phyloP scores from a whole-genome alignment of 1,140 invertebrate species.

The Himalopsyche phryganea region DNA sequence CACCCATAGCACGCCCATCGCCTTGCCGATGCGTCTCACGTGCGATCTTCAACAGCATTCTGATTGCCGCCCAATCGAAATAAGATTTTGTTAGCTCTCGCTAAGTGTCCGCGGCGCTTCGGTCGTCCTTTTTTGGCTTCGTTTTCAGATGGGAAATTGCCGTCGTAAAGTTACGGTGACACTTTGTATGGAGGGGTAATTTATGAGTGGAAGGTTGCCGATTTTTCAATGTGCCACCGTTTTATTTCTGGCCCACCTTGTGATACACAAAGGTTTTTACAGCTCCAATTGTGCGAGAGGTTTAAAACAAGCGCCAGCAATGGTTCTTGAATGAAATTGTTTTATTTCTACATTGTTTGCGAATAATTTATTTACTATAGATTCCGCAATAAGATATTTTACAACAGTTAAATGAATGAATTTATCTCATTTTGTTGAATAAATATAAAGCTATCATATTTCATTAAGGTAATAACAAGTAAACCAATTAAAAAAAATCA shows the following conservation, averaged over 20 bases:
- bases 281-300: no score
- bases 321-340: no score
- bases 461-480: no score
- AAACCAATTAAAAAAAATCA: no score
- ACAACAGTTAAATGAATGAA: no score
- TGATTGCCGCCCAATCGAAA: conserved; percentile 55
- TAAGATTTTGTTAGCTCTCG: conserved; percentile 53
- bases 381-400: no score
- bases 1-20: not conserved
- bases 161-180: conserved; percentile 30
- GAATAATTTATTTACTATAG: no score
- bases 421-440: no score
- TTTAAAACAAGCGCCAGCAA: no score
- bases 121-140: conserved; percentile 29
- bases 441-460: no score
- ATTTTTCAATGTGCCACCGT: conserved; percentile 20
- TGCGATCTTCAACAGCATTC: conserved; percentile 51
- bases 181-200: conserved; percentile 29
- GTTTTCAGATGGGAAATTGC: conserved; percentile 28
- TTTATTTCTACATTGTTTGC: no score
- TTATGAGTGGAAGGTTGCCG: conserved; percentile 27
- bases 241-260: conserved; percentile 12
- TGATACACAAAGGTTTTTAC: no score
- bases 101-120: conserved; percentile 37
- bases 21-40: conserved; percentile 49